Evolutionary conservation across 2,888 invertebrate genomes (phyloP), one percentile per base, ranked within the genome.

Genomic region (Campoletis raptor): DNA sequence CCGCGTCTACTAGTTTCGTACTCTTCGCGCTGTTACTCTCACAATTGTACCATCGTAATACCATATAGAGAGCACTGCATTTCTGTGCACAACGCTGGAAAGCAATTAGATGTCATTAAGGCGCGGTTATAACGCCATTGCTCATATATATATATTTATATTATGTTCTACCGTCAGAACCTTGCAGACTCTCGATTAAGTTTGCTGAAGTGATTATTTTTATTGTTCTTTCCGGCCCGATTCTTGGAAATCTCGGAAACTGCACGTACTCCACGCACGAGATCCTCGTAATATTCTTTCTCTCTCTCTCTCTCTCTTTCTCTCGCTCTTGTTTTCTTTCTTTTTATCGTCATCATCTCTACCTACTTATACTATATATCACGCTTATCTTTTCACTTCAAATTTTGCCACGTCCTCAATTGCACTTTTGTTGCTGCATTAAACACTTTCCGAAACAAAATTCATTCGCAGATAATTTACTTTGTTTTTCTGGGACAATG

Each of bases 201-300:
- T 93, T 94, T 93, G 93, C 92, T 91, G 90, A 91, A 92, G 91
- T 92, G 92, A 94, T 94, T 94, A 94, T 92, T 93, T 92, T 94
- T 92, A 94, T 94, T 94, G 94, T 93, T 92, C 93, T 93, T 94
- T 94, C 94, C 94, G 93, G 94, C 89, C 89, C 90, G 90, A 76
- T 94, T 94, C 94, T 93, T 82, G 90, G 94, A 94, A 94, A 93
- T 93, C 94, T 92, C 92, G 90, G 90, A 88, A 92, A 89, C 89
- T 90, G 89, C 88, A 86, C 85, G 88, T 88, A 87, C 84, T 90
- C 89, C 91, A 91, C 91, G 91, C 91, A 91, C 91, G 91, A 91
- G 89, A 91, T 91, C 88, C 88, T 88, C 88, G 87, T 85, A 81
- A 78, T 64, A 81, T 87, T 64, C 78, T 83, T 85, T 77, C 70